Conservation (phyloP, 2,797 vertebrate genomes). For the Myotis pilosus region DNA sequence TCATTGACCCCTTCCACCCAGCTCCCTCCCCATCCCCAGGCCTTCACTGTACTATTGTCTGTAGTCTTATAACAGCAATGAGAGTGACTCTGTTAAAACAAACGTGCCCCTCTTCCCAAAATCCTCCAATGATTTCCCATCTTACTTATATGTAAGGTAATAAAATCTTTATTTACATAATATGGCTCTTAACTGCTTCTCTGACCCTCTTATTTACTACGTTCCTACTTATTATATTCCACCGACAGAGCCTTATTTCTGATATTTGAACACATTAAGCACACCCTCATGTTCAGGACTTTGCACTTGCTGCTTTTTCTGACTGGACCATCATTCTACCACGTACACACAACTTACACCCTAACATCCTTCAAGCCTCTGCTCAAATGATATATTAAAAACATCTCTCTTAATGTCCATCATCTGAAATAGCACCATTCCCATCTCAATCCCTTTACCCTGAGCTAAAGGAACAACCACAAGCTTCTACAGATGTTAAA, state of each 20-base stretch:
- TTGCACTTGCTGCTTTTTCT: conserved; percentile 24
- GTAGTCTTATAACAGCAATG: background rate
- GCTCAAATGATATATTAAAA: conserved; percentile 21
- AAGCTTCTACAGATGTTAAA: background rate
- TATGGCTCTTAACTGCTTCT: background rate
- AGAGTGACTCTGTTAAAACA: background rate
- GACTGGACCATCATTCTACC: background rate
- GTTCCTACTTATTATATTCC: background rate
- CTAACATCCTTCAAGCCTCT: conserved; percentile 5
- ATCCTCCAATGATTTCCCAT: background rate
- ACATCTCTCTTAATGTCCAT: background rate
- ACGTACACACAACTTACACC: background rate
- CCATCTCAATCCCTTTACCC: background rate
- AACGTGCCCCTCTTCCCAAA: background rate
- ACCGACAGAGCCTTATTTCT: background rate
- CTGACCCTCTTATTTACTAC: background rate
- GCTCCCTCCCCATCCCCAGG: background rate
- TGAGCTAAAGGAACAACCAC: background rate
- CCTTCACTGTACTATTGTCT: background rate
- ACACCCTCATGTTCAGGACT: background rate
- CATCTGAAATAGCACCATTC: background rate
- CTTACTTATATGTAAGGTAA: background rate
- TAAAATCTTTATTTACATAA: background rate
- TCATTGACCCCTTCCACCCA: background rate
- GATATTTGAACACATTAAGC: background rate